Evolutionary conservation across 2,113 vertebrate species (phyloP).

Genomic region (Bubo scandiacus): DNA sequence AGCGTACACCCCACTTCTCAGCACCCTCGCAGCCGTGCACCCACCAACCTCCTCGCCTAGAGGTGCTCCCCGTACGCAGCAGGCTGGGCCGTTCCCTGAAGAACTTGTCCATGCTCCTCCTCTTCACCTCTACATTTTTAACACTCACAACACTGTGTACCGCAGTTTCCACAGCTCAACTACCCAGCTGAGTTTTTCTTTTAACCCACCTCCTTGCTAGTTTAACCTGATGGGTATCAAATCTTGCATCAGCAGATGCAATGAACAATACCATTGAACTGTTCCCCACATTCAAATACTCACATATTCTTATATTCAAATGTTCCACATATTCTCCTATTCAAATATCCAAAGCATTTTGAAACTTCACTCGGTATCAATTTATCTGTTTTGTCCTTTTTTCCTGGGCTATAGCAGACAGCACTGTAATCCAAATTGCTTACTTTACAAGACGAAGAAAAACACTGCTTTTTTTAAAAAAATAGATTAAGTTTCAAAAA

Average conservation of each 20-base stretch:
- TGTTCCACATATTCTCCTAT: neutral
- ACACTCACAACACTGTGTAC: neutral
- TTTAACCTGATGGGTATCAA: neutral
- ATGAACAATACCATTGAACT: neutral
- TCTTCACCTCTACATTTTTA: no score
- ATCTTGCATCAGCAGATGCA: neutral
- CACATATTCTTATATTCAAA: neutral
- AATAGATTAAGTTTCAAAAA: neutral
- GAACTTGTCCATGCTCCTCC: no score
- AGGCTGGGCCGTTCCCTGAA: neutral
- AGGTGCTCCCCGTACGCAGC: neutral
- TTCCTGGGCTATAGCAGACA: no score
- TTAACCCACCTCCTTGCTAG: neutral
- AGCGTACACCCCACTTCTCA: neutral
- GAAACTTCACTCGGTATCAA: neutral
- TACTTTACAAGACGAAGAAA: neutral
- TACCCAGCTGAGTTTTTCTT: neutral
- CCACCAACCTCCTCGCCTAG: neutral
- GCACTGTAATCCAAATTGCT: neutral
- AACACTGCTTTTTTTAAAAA: neutral
- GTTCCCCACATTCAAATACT: neutral
- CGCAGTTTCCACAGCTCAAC: neutral
- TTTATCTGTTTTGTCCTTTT: neutral
- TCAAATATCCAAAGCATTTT: neutral
- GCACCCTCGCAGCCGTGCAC: neutral